phyloP scores from a whole-genome alignment of 2,113 vertebrate species.

The Carollia perspicillata region DNA sequence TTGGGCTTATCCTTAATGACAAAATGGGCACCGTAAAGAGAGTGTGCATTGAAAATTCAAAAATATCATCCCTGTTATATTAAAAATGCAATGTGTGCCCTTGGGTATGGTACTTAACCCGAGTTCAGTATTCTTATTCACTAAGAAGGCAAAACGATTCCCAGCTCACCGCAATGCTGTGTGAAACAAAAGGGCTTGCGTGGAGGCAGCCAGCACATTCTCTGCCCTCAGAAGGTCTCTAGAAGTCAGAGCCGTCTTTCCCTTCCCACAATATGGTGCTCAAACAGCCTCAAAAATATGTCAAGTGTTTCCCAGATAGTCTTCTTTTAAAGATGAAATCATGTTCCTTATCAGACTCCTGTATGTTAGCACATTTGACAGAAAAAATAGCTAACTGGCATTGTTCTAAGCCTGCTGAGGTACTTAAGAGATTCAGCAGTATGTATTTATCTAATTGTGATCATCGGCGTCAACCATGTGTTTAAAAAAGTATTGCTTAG shows the following conservation, averaged over 20 bases:
- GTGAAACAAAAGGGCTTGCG: background rate
- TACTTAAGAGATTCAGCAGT: background rate
- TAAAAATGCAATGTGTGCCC: background rate
- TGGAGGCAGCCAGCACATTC: background rate
- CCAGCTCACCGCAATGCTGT: background rate
- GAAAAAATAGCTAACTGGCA: background rate
- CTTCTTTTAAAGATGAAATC: background rate
- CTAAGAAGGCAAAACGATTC: background rate
- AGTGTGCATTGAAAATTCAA: background rate
- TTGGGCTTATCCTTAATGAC: background rate
- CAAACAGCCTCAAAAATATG: background rate
- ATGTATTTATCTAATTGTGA: background rate
- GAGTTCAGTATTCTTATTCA: background rate
- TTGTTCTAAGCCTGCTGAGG: background rate
- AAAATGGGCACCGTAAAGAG: background rate
- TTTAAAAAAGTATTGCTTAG: background rate
- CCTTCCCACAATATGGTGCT: background rate
- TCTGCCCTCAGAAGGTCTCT: background rate
- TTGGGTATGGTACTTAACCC: background rate
- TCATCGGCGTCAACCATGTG: background rate
- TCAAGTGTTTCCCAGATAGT: background rate
- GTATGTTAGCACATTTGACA: background rate
- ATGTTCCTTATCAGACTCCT: background rate
- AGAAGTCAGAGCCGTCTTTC: background rate
- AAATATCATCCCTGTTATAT: background rate